Conservation (phyloP, 2,113 vertebrate genomes). For the Scalopus aquaticus region DNA sequence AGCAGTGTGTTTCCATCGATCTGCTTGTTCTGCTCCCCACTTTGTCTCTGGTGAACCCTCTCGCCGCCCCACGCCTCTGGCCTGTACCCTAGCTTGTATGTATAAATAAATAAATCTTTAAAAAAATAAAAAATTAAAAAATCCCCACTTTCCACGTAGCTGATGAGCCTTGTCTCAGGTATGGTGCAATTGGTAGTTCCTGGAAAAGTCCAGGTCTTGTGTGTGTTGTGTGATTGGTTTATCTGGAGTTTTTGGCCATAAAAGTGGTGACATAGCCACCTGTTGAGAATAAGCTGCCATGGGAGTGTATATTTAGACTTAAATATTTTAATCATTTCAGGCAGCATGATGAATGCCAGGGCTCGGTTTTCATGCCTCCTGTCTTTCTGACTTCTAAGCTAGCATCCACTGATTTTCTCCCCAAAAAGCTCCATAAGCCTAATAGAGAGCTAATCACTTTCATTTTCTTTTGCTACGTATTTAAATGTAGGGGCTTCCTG, state of each 20-base stretch:
- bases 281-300: neutral
- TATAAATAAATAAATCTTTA: too few species aligned
- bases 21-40: too few species aligned
- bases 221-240: neutral
- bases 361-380: neutral
- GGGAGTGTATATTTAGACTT: neutral
- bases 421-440: neutral
- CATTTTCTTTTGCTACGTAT: neutral
- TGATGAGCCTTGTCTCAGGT: neutral
- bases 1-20: too few species aligned
- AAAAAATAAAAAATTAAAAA: too few species aligned
- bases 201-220: neutral
- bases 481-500: neutral
- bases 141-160: neutral
- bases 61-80: too few species aligned
- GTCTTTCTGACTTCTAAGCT: neutral
- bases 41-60: too few species aligned
- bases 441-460: neutral
- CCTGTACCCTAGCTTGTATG: too few species aligned
- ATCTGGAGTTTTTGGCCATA: too few species aligned
- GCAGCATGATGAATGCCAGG: neutral
- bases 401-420: neutral
- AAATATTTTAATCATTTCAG: neutral
- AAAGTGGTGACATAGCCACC: neutral
- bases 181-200: neutral